A percentile compares a stretch with the other conserved stretches of the same genome.
These are phyloP conservation scores for Aphaenogaster floridana DNA, from an alignment of 1,140 invertebrate species.

Conservation along the genomic window DNA sequence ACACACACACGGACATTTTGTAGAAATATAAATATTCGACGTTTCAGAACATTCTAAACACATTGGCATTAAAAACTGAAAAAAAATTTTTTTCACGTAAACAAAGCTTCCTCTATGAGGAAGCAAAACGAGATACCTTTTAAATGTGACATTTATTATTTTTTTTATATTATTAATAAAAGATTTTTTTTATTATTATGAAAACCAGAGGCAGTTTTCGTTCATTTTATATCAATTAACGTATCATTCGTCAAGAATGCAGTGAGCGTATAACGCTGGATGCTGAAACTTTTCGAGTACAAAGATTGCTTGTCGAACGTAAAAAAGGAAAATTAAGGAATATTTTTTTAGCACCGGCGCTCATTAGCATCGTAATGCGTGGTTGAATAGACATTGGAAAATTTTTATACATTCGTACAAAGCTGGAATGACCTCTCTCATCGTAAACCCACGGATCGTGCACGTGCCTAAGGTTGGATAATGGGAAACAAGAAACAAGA, in stretches of 20 bases:
- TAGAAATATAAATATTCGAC: no score
- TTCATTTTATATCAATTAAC: neutral
- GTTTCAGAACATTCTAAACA: no score
- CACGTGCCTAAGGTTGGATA: conserved; percentile 54
- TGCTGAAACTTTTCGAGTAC: neutral
- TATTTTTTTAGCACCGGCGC: neutral
- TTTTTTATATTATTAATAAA: neutral
- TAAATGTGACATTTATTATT: neutral
- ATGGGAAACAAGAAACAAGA: conserved; percentile 56
- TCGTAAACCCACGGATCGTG: neutral
- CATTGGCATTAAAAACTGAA: no score
- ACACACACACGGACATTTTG: no score
- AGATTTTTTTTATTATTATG: neutral
- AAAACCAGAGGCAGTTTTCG: neutral
- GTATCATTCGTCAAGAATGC: neutral
- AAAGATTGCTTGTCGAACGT: neutral
- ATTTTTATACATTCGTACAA: conserved; percentile 57
- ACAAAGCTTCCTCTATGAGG: no score
- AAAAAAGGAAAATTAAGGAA: neutral
- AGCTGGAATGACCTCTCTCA: conserved; percentile 27
- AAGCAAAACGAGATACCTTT: neutral
- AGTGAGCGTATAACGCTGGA: neutral
- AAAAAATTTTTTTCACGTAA: no score
- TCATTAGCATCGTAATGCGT: conserved; percentile 37
- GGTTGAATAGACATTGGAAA: conserved; percentile 38